Conservation (phyloP, 2,888 invertebrate species). For the Drosophila mimica region DNA sequence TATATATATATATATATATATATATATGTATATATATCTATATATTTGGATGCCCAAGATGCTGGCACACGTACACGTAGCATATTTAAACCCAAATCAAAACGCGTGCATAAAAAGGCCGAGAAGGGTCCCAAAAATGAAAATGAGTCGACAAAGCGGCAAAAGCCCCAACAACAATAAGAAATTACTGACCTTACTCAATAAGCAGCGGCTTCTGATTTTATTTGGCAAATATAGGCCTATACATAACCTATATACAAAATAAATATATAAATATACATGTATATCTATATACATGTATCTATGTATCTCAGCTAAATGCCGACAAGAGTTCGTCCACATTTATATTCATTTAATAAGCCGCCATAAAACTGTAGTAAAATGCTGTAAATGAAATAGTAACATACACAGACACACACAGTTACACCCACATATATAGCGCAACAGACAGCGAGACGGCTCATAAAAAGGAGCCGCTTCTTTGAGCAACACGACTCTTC, state of each 20-base stretch:
- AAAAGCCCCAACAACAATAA: conserved; percentile 19
- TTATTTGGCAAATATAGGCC: conserved; percentile 7
- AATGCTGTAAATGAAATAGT: conserved; percentile 81
- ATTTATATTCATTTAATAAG: conserved; percentile 81
- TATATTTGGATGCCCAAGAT: conserved; percentile 33
- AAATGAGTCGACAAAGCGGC: conserved; percentile 48
- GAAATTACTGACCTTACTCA: conserved; percentile 60
- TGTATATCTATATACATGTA: conserved; percentile 5
- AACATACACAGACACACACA: conserved; percentile 36
- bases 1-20: background rate
- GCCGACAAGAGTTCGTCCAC: conserved; percentile 39
- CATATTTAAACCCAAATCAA: conserved; percentile 66
- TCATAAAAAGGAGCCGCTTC: conserved; percentile 67
- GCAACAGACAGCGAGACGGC: conserved; percentile 52
- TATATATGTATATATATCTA: background rate
- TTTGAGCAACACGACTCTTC: conserved; percentile 16
- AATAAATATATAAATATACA: conserved; percentile 3
- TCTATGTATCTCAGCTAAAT: conserved; percentile 34
- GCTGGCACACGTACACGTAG: conserved; percentile 34
- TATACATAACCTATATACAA: conserved; percentile 15
- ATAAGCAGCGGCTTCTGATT: conserved; percentile 8
- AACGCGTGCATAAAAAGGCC: conserved; percentile 44
- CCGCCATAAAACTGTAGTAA: conserved; percentile 81
- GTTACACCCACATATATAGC: conserved; percentile 19
- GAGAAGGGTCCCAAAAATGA: conserved; percentile 58